Evolutionary conservation across 1,140 invertebrate species (phyloP), one percentile per base, ranked within the genome.

Genomic region (Calosoma granatense): DNA sequence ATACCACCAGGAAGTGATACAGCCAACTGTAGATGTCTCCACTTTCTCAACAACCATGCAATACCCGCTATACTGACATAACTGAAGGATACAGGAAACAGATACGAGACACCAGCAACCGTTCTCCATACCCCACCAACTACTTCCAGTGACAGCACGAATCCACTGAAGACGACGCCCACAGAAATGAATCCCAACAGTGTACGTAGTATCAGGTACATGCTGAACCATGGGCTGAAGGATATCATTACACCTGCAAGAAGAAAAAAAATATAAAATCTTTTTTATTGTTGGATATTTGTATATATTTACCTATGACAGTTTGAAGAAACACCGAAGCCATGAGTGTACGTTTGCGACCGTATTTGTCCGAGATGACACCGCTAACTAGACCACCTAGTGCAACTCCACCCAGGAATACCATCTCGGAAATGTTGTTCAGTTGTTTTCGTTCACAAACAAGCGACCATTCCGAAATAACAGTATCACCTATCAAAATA

Each of bases 51-150:
- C 14, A 82, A 69, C 65, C 84, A 84, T 11, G 85, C 89, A 56
- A 87, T 72, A 0, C 81, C 78, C 0, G 87, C 79, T 1, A 90
- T 83, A 1, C 80, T 76, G 59, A 88, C 82, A 60, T 90, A 86
- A 9, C 85, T 85, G 14, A 86, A 65, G 2, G 83, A 82, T 51
- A 85, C 74, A 22, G 84, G 84, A 65, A 87, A 85, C 63, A 85
- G 77, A 70, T 86, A 87, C 61, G 82, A 85, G 51, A 86, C 83
- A 58, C 84, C 84, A 20, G 82, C 79, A 55, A 87, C 81, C 0
- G 84, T 85, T 20, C 85, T 74, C 84, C 85, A 86, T 61, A 83
- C 82, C 15, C 84, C 84, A 21, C 83, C 83, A n/a, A 86, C 84
- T 22, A 85, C 69, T 65, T 86, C 85, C 58, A 86, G 82, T 23